A percentile compares a stretch with the other conserved stretches of the same genome.
Conservation (phyloP, 2,888 invertebrate species). For the Tetramorium bicarinatum region DNA sequence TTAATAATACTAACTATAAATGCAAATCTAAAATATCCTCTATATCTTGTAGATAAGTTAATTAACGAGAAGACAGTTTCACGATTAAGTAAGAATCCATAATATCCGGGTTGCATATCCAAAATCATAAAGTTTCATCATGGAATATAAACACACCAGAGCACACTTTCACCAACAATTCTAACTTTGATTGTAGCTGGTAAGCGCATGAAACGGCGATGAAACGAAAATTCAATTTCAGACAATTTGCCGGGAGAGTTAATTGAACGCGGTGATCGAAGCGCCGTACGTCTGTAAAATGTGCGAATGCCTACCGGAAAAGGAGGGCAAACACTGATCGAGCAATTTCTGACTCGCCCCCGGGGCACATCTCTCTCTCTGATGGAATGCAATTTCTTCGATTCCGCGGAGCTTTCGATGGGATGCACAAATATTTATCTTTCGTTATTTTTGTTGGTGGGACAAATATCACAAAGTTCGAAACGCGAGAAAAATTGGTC, state of each 20-base stretch:
- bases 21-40: background rate
- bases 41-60: background rate
- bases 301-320: conserved; percentile 62
- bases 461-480: conserved; percentile 26
- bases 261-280: conserved; percentile 71
- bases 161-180: conserved; percentile 3
- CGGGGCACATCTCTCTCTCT: background rate
- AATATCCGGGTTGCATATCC: conserved; percentile 1
- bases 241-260: conserved; percentile 76
- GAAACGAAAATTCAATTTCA: conserved; percentile 77
- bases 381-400: conserved; percentile 66
- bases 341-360: conserved; percentile 72
- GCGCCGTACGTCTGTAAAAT: conserved; percentile 34
- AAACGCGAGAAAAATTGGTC: conserved; percentile 44
- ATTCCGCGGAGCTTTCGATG: conserved; percentile 37
- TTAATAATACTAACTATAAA: conserved; percentile 1
- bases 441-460: conserved; percentile 59
- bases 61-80: background rate
- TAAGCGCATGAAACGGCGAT: conserved; percentile 4
- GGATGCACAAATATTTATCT: conserved; percentile 49
- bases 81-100: conserved; percentile 11
- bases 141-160: background rate
- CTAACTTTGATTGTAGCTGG: conserved; percentile 51
- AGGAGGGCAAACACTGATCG: conserved; percentile 75
- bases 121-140: conserved; percentile 32